phyloP scores from a whole-genome alignment of 1,140 invertebrate species.

The Trichoplusia ni region DNA sequence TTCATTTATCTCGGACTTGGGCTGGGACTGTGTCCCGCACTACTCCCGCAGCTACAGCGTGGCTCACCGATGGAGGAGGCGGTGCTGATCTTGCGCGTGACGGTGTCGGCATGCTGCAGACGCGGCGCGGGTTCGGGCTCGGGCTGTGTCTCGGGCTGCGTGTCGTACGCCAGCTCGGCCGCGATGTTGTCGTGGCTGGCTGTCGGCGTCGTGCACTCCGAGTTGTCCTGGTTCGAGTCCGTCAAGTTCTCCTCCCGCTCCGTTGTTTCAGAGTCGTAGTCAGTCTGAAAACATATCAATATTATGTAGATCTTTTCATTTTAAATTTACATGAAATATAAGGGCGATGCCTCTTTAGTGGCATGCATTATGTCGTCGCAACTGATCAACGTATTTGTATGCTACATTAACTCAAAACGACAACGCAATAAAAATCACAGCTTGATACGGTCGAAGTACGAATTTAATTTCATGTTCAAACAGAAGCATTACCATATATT shows the following conservation, averaged over 20 bases:
- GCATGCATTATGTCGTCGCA: no score
- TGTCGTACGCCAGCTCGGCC: slow-evolving; percentile 69
- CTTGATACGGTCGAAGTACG: no score
- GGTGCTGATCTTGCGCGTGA: slow-evolving; percentile 66
- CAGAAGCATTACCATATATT: no score
- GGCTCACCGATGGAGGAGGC: slow-evolving; percentile 75
- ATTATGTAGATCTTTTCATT: not conserved
- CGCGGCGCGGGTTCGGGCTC: slow-evolving; percentile 27
- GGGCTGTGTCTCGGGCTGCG: slow-evolving; percentile 52
- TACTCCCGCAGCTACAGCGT: no score
- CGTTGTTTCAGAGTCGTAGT: slow-evolving; percentile 78
- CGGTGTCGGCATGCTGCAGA: slow-evolving; percentile 38
- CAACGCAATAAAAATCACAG: no score
- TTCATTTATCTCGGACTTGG: no score
- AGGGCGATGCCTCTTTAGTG: no score
- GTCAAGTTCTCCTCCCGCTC: slow-evolving; percentile 80
- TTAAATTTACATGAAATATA: no score
- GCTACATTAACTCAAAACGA: no score
- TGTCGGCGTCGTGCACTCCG: slow-evolving; percentile 79
- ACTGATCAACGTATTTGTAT: no score
- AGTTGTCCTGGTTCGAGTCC: slow-evolving; percentile 80
- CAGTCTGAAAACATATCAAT: slow-evolving; percentile 51
- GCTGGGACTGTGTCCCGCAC: not conserved
- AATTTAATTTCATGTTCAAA: no score
- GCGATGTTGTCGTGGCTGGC: slow-evolving; percentile 75